Base-by-base conservation (phyloP, 2,888 invertebrate species). In the Ichneumoninae sp. region DNA sequence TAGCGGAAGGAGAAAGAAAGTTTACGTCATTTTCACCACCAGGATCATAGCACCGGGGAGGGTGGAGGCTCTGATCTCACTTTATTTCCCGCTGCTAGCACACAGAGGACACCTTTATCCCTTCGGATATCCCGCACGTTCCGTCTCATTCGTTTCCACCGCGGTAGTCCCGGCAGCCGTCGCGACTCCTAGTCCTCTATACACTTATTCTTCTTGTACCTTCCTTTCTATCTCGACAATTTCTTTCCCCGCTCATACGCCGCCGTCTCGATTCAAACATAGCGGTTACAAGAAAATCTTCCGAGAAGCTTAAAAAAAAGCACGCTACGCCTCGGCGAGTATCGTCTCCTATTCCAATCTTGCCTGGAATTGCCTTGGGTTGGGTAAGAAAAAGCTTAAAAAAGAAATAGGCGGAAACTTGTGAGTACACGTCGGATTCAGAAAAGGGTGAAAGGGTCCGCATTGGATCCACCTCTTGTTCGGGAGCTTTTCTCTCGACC, bases 11-110 rank as follows among this genome's bases (percentile, higher is more conserved):
- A 75, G 36, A 70, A 80, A 57, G 62, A 80, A 68, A 60, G 70
- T 76, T 71, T 26, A 62, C 62, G 77, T 72, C 71, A 83, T 80
- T 83, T 83, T 76, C 71, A 66, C 79, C 80, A 26, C 65, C 65
- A 65, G 71, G 54, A 57, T 65, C 77, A 71, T 47, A 50, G 71
- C 47, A 54, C 50, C n/a, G 33, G 62, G 33, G 60, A 62, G 68
- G 62, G 65, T 54, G 68, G 66, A n/a, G 70, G 62, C 16, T 33
- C 81, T 40, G 77, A 80, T 77, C 54, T 62, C 62, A 74, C 80
- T 80, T 83, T 80, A 84, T 80, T 80, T 71, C 57, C 66, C 66
- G 52, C 60, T 70, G 10, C 77, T 30, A 26, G 50, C 26, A 30
- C 68, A 40, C 62, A 36, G 66, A 52, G 54, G 68, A 77, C 74